A percentile compares a stretch with the other conserved stretches of the same genome.
Evolutionary conservation across 1,140 invertebrate genomes (phyloP).

Genomic region (Lysiphlebus fabarum): DNA sequence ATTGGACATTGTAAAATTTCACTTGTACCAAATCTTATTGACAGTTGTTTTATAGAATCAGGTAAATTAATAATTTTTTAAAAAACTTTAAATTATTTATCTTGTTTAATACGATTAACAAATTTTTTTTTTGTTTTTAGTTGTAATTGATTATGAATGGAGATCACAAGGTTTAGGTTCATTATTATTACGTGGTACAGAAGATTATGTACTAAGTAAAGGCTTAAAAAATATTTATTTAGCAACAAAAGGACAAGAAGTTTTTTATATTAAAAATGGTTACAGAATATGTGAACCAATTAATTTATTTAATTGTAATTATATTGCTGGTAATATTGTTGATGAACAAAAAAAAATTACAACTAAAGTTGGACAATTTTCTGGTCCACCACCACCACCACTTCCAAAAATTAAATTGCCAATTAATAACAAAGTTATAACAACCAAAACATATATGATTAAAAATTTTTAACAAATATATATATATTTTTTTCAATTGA

Average conservation of each 20-base stretch:
- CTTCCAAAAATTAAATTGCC: constrained; percentile 36
- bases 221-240: constrained; percentile 66
- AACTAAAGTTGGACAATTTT: constrained; percentile 17
- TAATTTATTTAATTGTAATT: constrained; percentile 60
- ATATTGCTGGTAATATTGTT: not conserved
- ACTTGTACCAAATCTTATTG: constrained; percentile 61
- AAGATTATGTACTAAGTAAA: constrained; percentile 64
- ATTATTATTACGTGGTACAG: constrained; percentile 65
- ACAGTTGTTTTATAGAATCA: constrained; percentile 73
- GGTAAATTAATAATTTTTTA: constrained; percentile 36
- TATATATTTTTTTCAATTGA: constrained; percentile 4
- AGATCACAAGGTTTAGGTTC: constrained; percentile 73
- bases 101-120: constrained; percentile 13
- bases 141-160: constrained; percentile 66
- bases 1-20: constrained; percentile 75
- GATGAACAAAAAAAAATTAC: constrained; percentile 25
- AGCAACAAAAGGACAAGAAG: constrained; percentile 72
- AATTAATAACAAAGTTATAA: constrained; percentile 1
- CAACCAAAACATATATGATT: constrained; percentile 39
- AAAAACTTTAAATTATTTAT: not conserved
- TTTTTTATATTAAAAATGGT: constrained; percentile 73
- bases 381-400: constrained; percentile 47
- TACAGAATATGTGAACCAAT: constrained; percentile 68
- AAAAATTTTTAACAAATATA: constrained; percentile 33
- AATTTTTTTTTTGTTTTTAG: constrained; percentile 43